Evolutionary conservation across 2,113 vertebrate species (phyloP).

Genomic region (Notechis scutatus): DNA sequence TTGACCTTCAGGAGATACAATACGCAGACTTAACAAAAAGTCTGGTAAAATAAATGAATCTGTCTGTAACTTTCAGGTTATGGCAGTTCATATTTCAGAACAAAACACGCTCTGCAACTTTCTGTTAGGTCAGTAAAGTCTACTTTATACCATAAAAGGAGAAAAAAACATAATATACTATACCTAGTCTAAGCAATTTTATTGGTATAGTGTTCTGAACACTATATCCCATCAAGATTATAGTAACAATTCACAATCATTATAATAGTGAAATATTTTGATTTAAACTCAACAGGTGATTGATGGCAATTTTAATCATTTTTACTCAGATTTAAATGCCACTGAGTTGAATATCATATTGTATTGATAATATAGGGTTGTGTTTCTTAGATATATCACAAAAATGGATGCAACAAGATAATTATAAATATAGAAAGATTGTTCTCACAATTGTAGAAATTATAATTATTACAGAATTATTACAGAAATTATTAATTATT

Average conservation of each 20-base stretch:
- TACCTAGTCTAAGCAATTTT: neutral
- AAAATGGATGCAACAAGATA: neutral
- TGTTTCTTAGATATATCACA: neutral
- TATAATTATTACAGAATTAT: neutral
- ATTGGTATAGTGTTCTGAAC: neutral
- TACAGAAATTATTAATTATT: neutral
- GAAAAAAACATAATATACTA: neutral
- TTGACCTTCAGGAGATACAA: neutral
- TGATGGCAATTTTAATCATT: neutral
- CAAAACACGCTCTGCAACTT: neutral
- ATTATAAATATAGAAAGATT: neutral
- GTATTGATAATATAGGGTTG: neutral
- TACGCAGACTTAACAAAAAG: neutral
- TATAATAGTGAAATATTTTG: neutral
- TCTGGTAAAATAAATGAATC: neutral
- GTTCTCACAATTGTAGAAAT: neutral
- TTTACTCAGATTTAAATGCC: neutral
- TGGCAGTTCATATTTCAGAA: neutral
- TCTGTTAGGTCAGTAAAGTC: neutral
- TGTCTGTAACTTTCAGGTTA: constrained; percentile 2
- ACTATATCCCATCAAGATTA: neutral
- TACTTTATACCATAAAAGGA: neutral
- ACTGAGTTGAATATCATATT: neutral
- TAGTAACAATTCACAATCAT: neutral
- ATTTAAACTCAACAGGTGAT: neutral